Conservation (phyloP, 2,888 invertebrate genomes). For the Plagiodera versicolora region DNA sequence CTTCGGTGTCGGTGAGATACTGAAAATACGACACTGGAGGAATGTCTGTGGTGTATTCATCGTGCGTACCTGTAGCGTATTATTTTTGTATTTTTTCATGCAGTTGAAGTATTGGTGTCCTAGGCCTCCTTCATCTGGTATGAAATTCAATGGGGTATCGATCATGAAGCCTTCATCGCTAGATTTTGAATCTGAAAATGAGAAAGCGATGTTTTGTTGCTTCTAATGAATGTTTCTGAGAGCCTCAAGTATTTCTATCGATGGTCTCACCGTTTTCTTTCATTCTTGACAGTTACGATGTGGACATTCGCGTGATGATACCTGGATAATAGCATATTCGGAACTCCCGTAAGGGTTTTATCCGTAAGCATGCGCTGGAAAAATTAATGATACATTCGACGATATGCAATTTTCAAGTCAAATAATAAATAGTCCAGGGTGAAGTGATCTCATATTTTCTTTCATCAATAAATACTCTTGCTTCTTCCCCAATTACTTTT, state of each 20-base stretch:
- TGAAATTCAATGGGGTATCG: slow-evolving; percentile 29
- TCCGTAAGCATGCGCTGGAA: neutral
- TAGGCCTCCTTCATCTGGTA: slow-evolving; percentile 40
- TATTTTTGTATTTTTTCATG: slow-evolving; percentile 40
- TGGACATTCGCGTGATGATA: neutral
- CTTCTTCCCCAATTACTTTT: too few species aligned
- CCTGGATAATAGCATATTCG: neutral
- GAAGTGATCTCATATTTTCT: too few species aligned
- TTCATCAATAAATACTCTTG: too few species aligned
- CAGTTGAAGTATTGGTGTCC: slow-evolving; percentile 42
- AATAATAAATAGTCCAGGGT: too few species aligned
- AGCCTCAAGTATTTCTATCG: neutral
- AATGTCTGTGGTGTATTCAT: too few species aligned
- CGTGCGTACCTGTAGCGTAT: slow-evolving; percentile 44
- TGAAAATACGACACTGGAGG: too few species aligned
- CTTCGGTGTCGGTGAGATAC: slow-evolving; percentile 47
- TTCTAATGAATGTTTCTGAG: too few species aligned
- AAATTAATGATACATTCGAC: neutral
- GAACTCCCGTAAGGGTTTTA: neutral
- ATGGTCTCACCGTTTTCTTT: neutral
- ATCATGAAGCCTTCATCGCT: slow-evolving; percentile 31
- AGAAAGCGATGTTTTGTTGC: too few species aligned
- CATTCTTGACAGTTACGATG: neutral
- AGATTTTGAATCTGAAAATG: neutral
- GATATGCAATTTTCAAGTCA: too few species aligned